Base-by-base conservation (phyloP, 2,113 vertebrate genomes). In the Sakesphorus luctuosus region DNA sequence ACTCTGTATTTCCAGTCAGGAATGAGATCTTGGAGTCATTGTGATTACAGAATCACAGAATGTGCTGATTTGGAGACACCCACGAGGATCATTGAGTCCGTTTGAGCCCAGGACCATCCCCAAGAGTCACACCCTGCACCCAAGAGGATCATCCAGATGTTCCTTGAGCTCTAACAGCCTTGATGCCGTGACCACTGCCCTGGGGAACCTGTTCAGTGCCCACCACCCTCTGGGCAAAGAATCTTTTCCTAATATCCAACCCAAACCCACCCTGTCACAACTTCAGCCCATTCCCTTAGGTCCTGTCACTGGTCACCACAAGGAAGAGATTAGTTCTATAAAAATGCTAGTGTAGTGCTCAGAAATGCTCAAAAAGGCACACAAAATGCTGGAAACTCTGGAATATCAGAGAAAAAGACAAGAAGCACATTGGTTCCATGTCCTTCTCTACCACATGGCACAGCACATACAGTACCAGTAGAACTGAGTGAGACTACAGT, bases 401-500 rank as follows among this genome's bases (percentile, higher is more conserved):
- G 35, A 61, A 72, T 67, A 35, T 35, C 43, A 63, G 76, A 78
- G 66, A 33, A 58, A 23, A 75, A 78, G 63, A 29, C 38, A 38
- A 2, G 1, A 76, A 85, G 46, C 26, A 35, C 20, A 7, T n/a
- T 4, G n/a, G 21, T 23, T 36, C 13, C 7, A 0, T 5, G 7
- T 49, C 3, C 23, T 25, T 9, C 47, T 20, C 49, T 11, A n/a
- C 21, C 63, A 35, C 7, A 7, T 9, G 31, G 10, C 10, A 7
- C 59, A 73, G 31, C 33, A 46, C 19, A 18, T 2, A 18, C n/a
- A 31, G 14, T 3, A 40, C 11, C 24, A 11, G 18, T 4, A 0
- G 9, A 21, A 52, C 24, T 29, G 16, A 52, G 24, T 38, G 20
- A 8, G 10, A 9, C 14, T 4, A 0, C 15, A 25, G 17, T 1